A percentile compares a stretch with the other conserved stretches of the same genome.
Conservation (phyloP, 1,140 invertebrate species). For the Drosophila subobscura region DNA sequence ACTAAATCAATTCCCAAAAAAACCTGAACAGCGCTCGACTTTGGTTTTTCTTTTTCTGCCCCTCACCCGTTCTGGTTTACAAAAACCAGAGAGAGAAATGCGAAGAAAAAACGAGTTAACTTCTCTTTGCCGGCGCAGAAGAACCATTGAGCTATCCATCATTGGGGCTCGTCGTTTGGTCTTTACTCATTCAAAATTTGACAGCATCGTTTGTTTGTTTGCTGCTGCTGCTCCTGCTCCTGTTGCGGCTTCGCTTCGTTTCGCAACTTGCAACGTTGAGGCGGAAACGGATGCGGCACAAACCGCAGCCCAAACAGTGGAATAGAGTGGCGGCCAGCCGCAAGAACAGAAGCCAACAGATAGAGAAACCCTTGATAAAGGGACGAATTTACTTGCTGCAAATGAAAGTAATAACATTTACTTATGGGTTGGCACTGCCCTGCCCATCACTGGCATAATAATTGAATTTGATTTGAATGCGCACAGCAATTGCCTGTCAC, state of each 20-base stretch:
- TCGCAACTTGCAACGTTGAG: slow-evolving; percentile 55
- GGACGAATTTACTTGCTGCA: background rate
- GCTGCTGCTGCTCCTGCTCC: slow-evolving; percentile 21
- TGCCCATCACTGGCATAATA: background rate
- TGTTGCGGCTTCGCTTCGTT: slow-evolving; percentile 42
- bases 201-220: slow-evolving; percentile 79
- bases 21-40: slow-evolving; percentile 60
- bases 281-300: slow-evolving; percentile 77
- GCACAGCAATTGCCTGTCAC: slow-evolving; percentile 37
- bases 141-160: slow-evolving; percentile 71
- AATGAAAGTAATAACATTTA: no score
- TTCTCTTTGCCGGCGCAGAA: slow-evolving; percentile 17
- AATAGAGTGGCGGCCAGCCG: background rate
- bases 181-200: slow-evolving; percentile 82
- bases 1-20: slow-evolving; percentile 70
- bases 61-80: slow-evolving; percentile 53
- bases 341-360: slow-evolving; percentile 39
- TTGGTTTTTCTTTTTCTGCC: slow-evolving; percentile 39
- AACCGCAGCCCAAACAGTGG: slow-evolving; percentile 50
- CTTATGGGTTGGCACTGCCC: no score
- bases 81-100: slow-evolving; percentile 13
- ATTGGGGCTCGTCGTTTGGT: slow-evolving; percentile 73
- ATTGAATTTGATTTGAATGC: slow-evolving; percentile 25
- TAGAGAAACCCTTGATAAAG: slow-evolving; percentile 7
- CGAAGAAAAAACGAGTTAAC: slow-evolving; percentile 36